Evolutionary conservation across 2,888 invertebrate genomes (phyloP), one percentile per base, ranked within the genome.

Genomic region (Tinea trinotella): DNA sequence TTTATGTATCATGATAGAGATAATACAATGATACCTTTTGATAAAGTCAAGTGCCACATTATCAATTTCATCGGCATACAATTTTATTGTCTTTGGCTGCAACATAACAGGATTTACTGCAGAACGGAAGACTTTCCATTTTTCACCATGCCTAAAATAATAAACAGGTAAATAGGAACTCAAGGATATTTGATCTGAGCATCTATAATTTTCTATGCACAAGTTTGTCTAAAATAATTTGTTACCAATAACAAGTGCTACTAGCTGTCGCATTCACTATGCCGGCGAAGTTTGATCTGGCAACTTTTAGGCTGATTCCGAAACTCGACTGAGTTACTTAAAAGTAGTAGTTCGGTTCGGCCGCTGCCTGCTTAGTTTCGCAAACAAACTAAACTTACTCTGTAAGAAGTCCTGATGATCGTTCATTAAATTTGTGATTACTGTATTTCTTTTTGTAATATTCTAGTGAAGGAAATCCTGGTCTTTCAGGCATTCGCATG

Each of bases 101-200:
- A 95, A 76, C 88, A 94, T 88, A 10, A 92, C 89, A 59, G 92
- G 91, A 65, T 94, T 93, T 0, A 93, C 92, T 59, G 90, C 91
- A 5, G 90, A 89, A 48, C 94, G 87, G 59, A 94, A 90, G 57
- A 88, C 80, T 70, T 91, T 91, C 95, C 94, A 95, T 52, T 88
- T 88, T 59, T 93, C 90, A 0, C 93, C 93, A 63, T 94, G 92
- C 3, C 94, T 94, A 30, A 7, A 30, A 5, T 10, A 30, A 7
- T n/a, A n/a, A n/a, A n/a, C n/a, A n/a, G n/a, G n/a, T n/a, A n/a
- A n/a, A n/a, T n/a, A n/a, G n/a, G n/a, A n/a, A n/a, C n/a, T n/a
- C n/a, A n/a, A n/a, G n/a, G n/a, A n/a, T n/a, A n/a, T n/a, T n/a
- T n/a, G n/a, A n/a, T n/a, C n/a, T n/a, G n/a, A n/a, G n/a, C n/a